Base-by-base conservation (phyloP, 92 coral and sea anemone genomes). In the Montipora capitata region DNA sequence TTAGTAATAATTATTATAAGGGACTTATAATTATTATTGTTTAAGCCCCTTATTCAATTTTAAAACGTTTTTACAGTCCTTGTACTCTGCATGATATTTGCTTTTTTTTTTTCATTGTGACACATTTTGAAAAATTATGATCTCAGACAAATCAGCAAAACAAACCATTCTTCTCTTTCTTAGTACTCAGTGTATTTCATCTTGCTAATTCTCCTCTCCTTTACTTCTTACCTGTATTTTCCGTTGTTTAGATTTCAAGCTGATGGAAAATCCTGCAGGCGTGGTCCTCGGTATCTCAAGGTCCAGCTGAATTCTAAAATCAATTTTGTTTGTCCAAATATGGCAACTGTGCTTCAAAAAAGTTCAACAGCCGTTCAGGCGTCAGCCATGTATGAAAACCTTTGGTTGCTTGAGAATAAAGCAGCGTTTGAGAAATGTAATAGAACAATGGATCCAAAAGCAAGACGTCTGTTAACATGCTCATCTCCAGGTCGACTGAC, bases 261-360 rank as follows among this genome's bases (percentile, higher is more conserved):
- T 27, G 85, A 87, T 64, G 80, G 84, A 51, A 74, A 48, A 1
- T n/a, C 9, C 52, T 16, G 68, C 52, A 7, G 42, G 62, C 61
- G 79, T 59, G 76, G 86, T 17, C 79, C 88, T 14, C 88, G 84
- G 62, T 39, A 62, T 3, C 56, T 87, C 20, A 87, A 87, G 11
- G 85, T 82, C 86, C 11, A 44, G n/a, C 73, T 63, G 27, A 54
- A 42, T 13, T 79, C 84, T 10, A 63, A 69, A 44, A 16, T 91
- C 14, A 49, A 52, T 13, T 91, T 91, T 44, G 9, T 87, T 45
- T 91, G 94, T 48, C 89, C 94, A 72, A 91, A 91, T 66, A 43
- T 45, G 2, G 89, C 77, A 2, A 42, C 48, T 63, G 80, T 72
- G 40, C 61, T 64, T 39, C 35, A 40, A 27, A 67, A 66, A 27